phyloP scores from a whole-genome alignment of 1,140 invertebrate genomes.

The Drosophila cardini region DNA sequence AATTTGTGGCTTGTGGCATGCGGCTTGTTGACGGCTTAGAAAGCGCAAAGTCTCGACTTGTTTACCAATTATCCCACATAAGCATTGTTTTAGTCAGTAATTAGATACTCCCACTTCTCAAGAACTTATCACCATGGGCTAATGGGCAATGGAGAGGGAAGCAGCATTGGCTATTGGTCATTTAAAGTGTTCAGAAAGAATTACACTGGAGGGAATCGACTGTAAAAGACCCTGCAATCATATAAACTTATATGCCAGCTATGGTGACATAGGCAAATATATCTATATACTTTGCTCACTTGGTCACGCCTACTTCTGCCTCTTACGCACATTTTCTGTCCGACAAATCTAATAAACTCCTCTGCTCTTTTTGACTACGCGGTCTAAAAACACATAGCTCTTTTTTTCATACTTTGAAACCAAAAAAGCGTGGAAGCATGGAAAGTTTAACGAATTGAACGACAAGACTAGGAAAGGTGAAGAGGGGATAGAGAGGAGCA shows the following conservation, averaged over 20 bases:
- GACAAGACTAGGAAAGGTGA: background rate
- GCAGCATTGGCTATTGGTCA: background rate
- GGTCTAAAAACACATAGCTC: background rate
- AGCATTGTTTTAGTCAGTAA: conserved; percentile 25
- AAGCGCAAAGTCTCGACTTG: conserved; percentile 50
- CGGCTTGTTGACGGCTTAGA: conserved; percentile 37
- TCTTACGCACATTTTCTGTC: too few species aligned
- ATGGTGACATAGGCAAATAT: too few species aligned
- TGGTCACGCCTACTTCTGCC: too few species aligned
- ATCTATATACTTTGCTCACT: too few species aligned
- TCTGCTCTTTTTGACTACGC: too few species aligned
- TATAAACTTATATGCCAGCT: too few species aligned
- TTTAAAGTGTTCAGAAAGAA: background rate
- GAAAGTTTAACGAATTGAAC: conserved; percentile 49
- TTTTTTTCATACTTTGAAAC: conserved; percentile 7
- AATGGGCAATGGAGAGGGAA: background rate
- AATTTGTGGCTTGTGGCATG: conserved; percentile 14
- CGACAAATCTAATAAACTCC: too few species aligned
- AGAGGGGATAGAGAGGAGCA: background rate
- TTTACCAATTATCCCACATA: conserved; percentile 53
- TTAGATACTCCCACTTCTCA: conserved; percentile 35
- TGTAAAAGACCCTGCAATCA: too few species aligned
- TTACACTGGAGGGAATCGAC: too few species aligned
- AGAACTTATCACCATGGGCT: conserved; percentile 21
- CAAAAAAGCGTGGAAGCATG: conserved; percentile 38